Evolutionary conservation across 2,797 vertebrate species (phyloP), one percentile per base, ranked within the genome.

Genomic region (Orientallactaga sibirica): DNA sequence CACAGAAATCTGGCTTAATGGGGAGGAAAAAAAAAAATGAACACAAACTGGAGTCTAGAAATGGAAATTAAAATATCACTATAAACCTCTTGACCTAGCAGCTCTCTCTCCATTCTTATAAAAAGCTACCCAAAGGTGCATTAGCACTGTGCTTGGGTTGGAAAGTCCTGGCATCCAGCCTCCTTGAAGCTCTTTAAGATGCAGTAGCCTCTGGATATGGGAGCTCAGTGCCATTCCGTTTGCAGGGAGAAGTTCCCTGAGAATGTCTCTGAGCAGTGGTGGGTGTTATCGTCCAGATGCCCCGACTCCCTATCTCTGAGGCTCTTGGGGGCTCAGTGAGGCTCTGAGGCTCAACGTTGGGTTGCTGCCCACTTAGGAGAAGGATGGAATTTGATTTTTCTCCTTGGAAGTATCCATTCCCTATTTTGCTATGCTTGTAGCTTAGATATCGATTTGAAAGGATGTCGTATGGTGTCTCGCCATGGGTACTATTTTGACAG

Each of bases 331-430:
- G 52, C 79, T 37, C 33, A 37, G 33, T 37, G 33, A 37, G 33
- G 33, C 33, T 37, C 33, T 83, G 64, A 78, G 48, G 87, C 96
- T 89, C 96, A 64, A 76, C 68, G 86, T 76, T 96, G 86, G 81
- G 55, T 95, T 82, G 71, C 66, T 96, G 81, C 70, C 88, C 52
- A 55, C 85, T 97, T 95, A 64, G 95, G 96, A 95, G 94, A 95
- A 0, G n/a, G 97, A 76, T 3, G 67, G 80, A 93, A 97, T 95
- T 94, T 95, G 90, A 80, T 96, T 93, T 94, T 79, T 96, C 91
- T 95, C 96, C 94, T 97, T 97, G 96, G 94, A 95, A 96, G 95
- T 86, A 92, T 91, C 96, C 93, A 96, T 97, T 96, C 94, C 95
- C 70, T 90, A 88, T 89, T 93, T 48, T 94, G 70, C 82, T 5